A percentile compares a stretch with the other conserved stretches of the same genome.
Conservation (phyloP, 2,113 vertebrate species). For the Merops nubicus region DNA sequence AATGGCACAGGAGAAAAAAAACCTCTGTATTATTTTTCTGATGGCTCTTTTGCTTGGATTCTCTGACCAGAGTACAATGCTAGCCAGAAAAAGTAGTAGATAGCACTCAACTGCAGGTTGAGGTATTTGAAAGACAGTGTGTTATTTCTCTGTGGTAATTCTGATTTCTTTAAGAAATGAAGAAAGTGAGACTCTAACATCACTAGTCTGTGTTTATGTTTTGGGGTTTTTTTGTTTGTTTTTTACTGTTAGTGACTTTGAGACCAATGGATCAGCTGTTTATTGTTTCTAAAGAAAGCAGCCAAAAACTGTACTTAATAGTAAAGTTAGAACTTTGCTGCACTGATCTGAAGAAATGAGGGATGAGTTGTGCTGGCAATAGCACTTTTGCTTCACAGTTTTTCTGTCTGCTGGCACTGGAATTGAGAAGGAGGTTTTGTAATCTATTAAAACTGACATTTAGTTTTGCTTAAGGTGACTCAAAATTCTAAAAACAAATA, state of each 20-base stretch:
- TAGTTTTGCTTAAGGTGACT: slow-evolving; percentile 31
- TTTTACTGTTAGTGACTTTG: not conserved
- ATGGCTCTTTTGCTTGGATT: not conserved
- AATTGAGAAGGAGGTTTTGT: not conserved
- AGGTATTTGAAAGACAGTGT: not conserved
- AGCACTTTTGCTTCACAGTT: not conserved
- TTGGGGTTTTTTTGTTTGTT: too few relatives aligned
- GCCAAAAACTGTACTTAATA: not conserved
- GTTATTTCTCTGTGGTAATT: not conserved
- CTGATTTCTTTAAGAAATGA: not conserved
- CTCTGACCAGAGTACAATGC: not conserved
- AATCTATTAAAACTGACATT: slow-evolving; percentile 42
- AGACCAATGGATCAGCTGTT: not conserved
- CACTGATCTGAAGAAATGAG: not conserved
- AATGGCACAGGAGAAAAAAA: not conserved
- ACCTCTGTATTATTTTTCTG: not conserved
- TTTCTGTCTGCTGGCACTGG: not conserved
- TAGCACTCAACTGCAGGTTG: not conserved
- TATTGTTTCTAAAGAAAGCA: not conserved
- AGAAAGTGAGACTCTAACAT: not conserved
- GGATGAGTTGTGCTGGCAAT: slow-evolving; percentile 10
- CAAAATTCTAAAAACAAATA: slow-evolving; percentile 22
- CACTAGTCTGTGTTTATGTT: not conserved
- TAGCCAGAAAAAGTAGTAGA: not conserved
- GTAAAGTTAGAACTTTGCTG: not conserved